Conservation (phyloP, 1,140 invertebrate genomes). For the Neodiprion lecontei region DNA sequence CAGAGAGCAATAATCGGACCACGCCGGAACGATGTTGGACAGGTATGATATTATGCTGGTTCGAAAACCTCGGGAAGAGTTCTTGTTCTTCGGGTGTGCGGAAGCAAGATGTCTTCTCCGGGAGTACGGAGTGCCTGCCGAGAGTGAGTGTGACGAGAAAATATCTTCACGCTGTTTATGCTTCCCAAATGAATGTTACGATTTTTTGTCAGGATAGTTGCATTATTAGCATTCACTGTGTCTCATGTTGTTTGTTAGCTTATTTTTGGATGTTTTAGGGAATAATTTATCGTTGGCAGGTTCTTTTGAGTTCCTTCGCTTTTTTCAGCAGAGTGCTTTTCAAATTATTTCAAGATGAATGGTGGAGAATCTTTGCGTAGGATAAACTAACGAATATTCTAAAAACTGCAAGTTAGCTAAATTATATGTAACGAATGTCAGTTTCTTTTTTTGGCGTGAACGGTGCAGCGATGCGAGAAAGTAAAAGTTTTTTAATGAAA, state of each 20-base stretch:
- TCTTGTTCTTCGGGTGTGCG: background rate
- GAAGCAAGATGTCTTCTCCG: background rate
- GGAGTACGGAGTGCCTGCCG: background rate
- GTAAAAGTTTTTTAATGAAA: too few relatives aligned
- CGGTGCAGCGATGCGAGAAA: too few relatives aligned
- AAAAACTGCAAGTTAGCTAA: background rate
- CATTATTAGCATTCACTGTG: too few relatives aligned
- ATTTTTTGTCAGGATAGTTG: background rate
- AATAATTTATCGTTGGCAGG: too few relatives aligned
- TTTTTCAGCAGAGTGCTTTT: too few relatives aligned
- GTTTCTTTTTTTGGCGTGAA: too few relatives aligned
- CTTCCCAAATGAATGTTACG: background rate
- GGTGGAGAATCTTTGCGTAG: too few relatives aligned
- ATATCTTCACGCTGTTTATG: background rate
- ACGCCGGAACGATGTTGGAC: background rate
- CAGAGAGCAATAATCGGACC: constrained; percentile 5
- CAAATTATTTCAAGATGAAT: too few relatives aligned
- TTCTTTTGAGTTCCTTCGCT: too few relatives aligned
- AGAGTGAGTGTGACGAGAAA: background rate
- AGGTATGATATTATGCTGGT: background rate
- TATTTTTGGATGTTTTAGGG: too few relatives aligned
- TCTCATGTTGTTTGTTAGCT: too few relatives aligned
- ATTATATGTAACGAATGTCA: too few relatives aligned
- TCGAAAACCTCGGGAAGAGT: background rate
- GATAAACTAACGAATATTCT: background rate